Base-by-base conservation (phyloP, 2,888 invertebrate genomes). In the Habrosyne pyritoides region DNA sequence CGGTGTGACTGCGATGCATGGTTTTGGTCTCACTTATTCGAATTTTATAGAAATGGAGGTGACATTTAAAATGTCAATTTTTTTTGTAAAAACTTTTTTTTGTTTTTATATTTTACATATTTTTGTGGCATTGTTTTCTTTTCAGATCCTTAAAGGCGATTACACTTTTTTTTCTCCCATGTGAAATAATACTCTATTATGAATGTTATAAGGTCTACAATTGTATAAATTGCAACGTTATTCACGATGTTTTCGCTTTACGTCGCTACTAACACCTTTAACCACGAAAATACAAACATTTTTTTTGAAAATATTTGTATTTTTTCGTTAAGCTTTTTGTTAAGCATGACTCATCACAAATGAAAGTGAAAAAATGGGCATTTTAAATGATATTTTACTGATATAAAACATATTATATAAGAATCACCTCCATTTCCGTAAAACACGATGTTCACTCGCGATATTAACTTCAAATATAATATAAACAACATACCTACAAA, bases 361-460 rank as follows among this genome's bases (percentile, higher is more conserved):
- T 67, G 66, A 66, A 71, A 66, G 68, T 72, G 63, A 71, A 82
- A 91, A 89, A 90, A 92, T 91, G 91, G 91, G 91, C 91, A 91
- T 92, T 91, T 91, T 87, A 87, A 88, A 81, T 67, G 57, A 70
- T 63, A 53, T 60, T 60, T 66, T 62, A 51, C 24, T 64, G 66
- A 54, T 62, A 60, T 52, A 47, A 57, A 56, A 61, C 52, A 53
- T 60, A 58, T 22, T 55, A 46, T 51, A 52, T 70, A 70, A 72
- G 67, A n/a, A n/a, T 85, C 83, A 87, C 89, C 91, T 91, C 91
- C 91, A 90, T 91, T 91, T 91, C 91, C 80, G 82, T 90, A 86
- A 86, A 80, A 74, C 56, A 54, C 50, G 21, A 22, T 26, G 30
- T 14, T 14, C 24, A 48, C 14, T 28, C 47, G 47, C 28, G 53